Percentiles rank a stretch among this genome's conserved stretches.
These are phyloP conservation scores for Penaeus vannamei DNA, from an alignment of 1,140 invertebrate species.

Conservation along the genomic window DNA sequence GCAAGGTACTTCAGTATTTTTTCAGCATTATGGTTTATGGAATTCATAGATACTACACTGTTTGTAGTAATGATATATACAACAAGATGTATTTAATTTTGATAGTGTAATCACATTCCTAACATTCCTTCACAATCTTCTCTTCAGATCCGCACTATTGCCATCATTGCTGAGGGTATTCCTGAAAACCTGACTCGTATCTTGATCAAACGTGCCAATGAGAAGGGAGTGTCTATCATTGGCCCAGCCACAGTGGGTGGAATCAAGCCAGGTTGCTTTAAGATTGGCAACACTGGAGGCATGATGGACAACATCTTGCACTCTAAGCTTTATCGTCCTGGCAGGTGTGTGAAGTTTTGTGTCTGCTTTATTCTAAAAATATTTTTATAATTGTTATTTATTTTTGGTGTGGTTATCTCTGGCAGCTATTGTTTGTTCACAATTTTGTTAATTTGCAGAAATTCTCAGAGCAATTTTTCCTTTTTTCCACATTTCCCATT, in stretches of 20 bases:
- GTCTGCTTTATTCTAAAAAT: slow-evolving; percentile 31
- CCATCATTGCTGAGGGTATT: slow-evolving; percentile 99
- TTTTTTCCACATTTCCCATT: no score
- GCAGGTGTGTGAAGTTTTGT: slow-evolving; percentile 74
- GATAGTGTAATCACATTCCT: background rate
- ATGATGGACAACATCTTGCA: slow-evolving; percentile 99
- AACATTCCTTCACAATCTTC: slow-evolving; percentile 37
- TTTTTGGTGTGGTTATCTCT: background rate
- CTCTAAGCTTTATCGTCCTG: slow-evolving; percentile 96
- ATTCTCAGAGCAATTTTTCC: no score
- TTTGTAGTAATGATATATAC: no score
- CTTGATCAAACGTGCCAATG: slow-evolving; percentile 88
- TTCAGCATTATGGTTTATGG: no score
- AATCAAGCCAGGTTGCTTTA: slow-evolving; percentile 99
- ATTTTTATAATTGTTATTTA: slow-evolving; percentile 30
- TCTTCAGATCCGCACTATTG: slow-evolving; percentile 89
- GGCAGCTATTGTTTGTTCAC: background rate
- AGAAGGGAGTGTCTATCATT: slow-evolving; percentile 89
- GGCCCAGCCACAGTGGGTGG: slow-evolving; percentile 98
- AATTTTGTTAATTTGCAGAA: background rate
- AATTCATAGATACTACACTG: no score
- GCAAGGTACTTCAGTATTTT: no score
- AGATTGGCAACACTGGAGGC: slow-evolving; percentile 99
- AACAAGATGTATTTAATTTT: no score
- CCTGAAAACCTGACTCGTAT: slow-evolving; percentile 98